Percentiles rank a stretch among this genome's conserved stretches.
These are phyloP conservation scores for Cyclura pinguis DNA, from an alignment of 2,797 vertebrate species.

Conservation along the genomic window DNA sequence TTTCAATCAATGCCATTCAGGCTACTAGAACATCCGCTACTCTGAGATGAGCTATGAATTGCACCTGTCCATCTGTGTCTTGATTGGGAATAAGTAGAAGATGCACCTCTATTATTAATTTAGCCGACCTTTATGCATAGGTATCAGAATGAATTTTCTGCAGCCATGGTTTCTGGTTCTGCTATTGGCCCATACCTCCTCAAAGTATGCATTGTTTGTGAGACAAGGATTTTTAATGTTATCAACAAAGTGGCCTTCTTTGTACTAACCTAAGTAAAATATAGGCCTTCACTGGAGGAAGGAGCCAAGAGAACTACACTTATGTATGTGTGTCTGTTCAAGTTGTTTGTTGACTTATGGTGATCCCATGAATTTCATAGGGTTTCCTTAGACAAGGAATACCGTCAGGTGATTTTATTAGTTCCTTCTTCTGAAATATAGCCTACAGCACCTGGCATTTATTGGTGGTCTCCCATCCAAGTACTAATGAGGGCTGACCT, in stretches of 20 bases:
- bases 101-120: neutral
- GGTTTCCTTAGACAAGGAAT: too few relatives aligned
- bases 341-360: too few relatives aligned
- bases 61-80: neutral
- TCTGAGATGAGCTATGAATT: neutral
- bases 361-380: too few relatives aligned
- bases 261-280: neutral
- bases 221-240: neutral
- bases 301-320: neutral
- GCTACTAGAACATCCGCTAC: neutral
- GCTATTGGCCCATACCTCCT: neutral
- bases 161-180: neutral
- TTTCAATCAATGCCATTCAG: constrained; percentile 26
- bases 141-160: neutral
- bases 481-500: too few relatives aligned
- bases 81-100: neutral
- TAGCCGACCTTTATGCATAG: neutral
- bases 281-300: neutral
- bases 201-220: neutral
- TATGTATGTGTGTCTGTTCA: too few relatives aligned
- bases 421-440: too few relatives aligned
- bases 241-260: neutral
- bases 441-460: too few relatives aligned
- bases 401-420: too few relatives aligned
- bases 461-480: too few relatives aligned